Percentiles rank a stretch among this genome's conserved stretches.
Conservation (phyloP, 1,140 invertebrate species). For the Ceratoteleas bidentatus region DNA sequence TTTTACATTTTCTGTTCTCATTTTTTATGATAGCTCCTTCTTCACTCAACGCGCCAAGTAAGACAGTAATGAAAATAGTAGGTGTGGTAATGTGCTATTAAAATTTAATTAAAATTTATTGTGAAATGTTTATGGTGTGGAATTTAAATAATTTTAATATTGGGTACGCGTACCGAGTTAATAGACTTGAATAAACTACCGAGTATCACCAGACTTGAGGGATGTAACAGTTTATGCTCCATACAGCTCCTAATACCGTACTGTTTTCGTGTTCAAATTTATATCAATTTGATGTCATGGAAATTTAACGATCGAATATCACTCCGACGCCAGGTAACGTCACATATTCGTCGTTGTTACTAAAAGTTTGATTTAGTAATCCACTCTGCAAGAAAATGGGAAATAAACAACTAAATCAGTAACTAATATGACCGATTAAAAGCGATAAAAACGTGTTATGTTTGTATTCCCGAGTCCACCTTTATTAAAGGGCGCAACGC, state of each 20-base stretch:
- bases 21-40: too few species aligned
- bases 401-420: slow-evolving; percentile 4
- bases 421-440: neutral
- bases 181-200: slow-evolving; percentile 12
- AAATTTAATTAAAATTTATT: neutral
- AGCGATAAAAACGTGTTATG: too few species aligned
- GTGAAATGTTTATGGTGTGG: neutral
- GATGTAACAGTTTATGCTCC: slow-evolving; percentile 6
- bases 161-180: neutral
- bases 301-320: slow-evolving; percentile 29
- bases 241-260: slow-evolving; percentile 8
- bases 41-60: too few species aligned
- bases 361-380: slow-evolving; percentile 4
- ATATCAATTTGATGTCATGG: slow-evolving; percentile 24
- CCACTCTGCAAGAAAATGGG: neutral
- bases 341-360: slow-evolving; percentile 16
- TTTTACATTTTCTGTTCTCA: too few species aligned
- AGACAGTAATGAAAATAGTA: neutral
- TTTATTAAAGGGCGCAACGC: too few species aligned
- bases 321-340: slow-evolving; percentile 8
- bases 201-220: slow-evolving; percentile 1
- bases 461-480: too few species aligned
- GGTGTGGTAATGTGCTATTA: neutral
- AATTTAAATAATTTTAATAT: slow-evolving; percentile 16
- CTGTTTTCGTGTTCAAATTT: slow-evolving; percentile 21